Evolutionary conservation across 2,113 vertebrate species (phyloP).

Genomic region (Solea senegalensis): DNA sequence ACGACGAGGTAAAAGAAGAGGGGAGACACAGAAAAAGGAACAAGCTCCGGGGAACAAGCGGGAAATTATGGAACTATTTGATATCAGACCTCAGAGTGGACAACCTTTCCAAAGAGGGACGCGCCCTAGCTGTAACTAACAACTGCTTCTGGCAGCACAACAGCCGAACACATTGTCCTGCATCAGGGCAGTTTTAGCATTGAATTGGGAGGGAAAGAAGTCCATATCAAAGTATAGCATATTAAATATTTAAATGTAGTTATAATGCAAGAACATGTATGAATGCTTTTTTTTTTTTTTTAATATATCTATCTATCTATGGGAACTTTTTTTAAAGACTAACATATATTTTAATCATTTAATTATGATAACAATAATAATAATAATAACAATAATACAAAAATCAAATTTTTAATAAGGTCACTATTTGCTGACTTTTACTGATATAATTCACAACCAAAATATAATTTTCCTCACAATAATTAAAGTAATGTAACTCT

Average conservation of each 20-base stretch:
- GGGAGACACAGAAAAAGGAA: constrained; percentile 33
- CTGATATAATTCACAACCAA: too few relatives aligned
- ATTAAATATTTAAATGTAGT: too few relatives aligned
- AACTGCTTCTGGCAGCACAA: constrained; percentile 62
- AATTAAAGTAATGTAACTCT: too few relatives aligned
- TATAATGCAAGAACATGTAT: too few relatives aligned
- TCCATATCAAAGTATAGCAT: too few relatives aligned
- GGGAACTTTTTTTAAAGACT: too few relatives aligned
- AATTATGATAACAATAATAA: not conserved
- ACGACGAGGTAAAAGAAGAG: constrained; percentile 2
- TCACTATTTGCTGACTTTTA: not conserved
- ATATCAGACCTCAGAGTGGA: constrained; percentile 66
- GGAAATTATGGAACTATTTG: constrained; percentile 64
- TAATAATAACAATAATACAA: not conserved
- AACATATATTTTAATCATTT: too few relatives aligned
- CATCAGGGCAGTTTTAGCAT: constrained; percentile 31
- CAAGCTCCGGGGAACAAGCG: constrained; percentile 54
- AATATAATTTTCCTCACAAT: too few relatives aligned
- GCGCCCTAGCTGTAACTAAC: constrained; percentile 70
- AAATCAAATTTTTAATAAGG: not conserved
- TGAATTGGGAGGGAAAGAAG: not conserved
- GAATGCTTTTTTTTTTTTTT: too few relatives aligned
- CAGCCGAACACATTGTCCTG: constrained; percentile 53
- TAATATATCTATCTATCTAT: too few relatives aligned
- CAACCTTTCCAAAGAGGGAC: constrained; percentile 67